These are phyloP conservation scores for Dasyprocta punctata DNA, from an alignment of 2,113 vertebrate genomes.

Conservation along the genomic window DNA sequence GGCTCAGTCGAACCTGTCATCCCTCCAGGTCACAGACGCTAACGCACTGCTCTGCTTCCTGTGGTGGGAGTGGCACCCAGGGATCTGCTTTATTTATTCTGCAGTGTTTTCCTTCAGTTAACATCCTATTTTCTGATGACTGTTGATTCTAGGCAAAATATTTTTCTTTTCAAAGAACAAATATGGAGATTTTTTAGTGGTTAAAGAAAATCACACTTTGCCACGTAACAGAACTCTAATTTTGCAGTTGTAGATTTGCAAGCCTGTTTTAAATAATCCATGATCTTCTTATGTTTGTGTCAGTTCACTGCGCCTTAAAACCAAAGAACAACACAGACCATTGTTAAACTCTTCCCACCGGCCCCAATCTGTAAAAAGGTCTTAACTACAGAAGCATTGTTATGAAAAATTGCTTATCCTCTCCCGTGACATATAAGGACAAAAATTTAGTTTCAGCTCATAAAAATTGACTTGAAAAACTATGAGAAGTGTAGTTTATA, in stretches of 20 bases:
- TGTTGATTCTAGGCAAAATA: constrained; percentile 8
- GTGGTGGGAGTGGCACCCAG: background rate
- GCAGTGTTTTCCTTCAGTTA: background rate
- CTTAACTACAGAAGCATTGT: constrained; percentile 62
- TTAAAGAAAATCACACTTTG: constrained; percentile 33
- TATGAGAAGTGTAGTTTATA: background rate
- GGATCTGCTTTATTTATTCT: background rate
- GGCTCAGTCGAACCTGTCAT: background rate
- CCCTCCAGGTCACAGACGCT: background rate
- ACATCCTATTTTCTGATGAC: constrained; percentile 6
- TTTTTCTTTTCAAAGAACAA: constrained; percentile 47
- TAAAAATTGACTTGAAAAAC: constrained; percentile 47
- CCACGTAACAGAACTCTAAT: constrained; percentile 8
- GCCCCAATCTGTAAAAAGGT: constrained; percentile 9
- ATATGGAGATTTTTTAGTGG: background rate
- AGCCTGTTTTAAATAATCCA: constrained; percentile 49
- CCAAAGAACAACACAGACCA: constrained; percentile 68
- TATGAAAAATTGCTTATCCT: constrained; percentile 17
- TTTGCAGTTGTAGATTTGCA: constrained; percentile 34
- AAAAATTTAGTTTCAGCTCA: constrained; percentile 45
- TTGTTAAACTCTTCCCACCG: constrained; percentile 26
- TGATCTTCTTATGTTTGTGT: constrained; percentile 36
- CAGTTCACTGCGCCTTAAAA: constrained; percentile 48
- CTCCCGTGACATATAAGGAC: constrained; percentile 13
- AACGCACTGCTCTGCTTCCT: background rate